Evolutionary conservation across 2,888 invertebrate genomes (phyloP), one percentile per base, ranked within the genome.

Genomic region (Salticus scenicus): DNA sequence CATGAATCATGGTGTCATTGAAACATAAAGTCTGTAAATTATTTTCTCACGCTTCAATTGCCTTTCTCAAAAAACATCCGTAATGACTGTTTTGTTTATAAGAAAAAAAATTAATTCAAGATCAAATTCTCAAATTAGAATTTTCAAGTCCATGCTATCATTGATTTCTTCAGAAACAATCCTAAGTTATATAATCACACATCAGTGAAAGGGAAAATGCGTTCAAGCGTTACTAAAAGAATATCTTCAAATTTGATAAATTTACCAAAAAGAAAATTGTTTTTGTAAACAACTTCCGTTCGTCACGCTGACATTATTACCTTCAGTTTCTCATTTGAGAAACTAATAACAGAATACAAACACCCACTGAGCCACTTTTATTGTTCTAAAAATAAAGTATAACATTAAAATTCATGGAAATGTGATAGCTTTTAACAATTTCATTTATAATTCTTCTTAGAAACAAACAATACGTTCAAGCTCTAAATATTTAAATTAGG

Each of bases 231-330:
- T 57, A 17, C 57, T 24, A 57, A n/a, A n/a, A 24, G 57, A 57
- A 57, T 57, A 57, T 57, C 24, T 24, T 57, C 57, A 24, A 57
- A 57, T 57, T 24, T 24, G 12, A 12, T 17, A 57, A 57, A 57
- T 57, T 24, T 57, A 57, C 24, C 17, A 5, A 24, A n/a, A 24
- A 24, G 57, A 57, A 57, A 20, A 24, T 24, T 57, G 17, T 24
- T 57, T n/a, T 24, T 57, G 57, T 57, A 57, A 57, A 57, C 57
- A 57, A 57, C 57, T 57, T 57, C 24, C 12, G 4, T 57, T 57
- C 24, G 57, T 57, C 57, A 57, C 57, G 57, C 24, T n/a, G 20
- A 5, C 2, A 1, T 57, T 24, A 24, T 24, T 24, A 24, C 57
- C 57, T 57, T 57, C 57, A 17, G 12, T 57, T 57, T 4, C 7